phyloP scores from a whole-genome alignment of 2,888 invertebrate genomes.

The Conops quadrifasciatus region DNA sequence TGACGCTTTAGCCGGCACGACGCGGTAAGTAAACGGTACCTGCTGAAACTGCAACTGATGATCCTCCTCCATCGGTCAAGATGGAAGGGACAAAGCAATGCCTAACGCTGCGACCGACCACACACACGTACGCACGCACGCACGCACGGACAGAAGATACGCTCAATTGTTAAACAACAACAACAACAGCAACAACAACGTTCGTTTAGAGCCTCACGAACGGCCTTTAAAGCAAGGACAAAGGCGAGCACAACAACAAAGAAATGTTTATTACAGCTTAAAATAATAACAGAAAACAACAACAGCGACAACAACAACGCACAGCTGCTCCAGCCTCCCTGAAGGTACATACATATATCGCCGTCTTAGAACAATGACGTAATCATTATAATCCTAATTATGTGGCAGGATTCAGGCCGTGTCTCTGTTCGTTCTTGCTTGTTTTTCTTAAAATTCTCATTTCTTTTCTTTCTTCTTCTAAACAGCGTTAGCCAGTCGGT shows the following conservation, averaged over 20 bases:
- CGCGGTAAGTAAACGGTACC: too few species aligned
- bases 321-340: not conserved
- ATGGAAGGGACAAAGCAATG: too few species aligned
- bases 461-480: too few species aligned
- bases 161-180: not conserved
- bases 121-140: constrained; percentile 6
- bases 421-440: not conserved
- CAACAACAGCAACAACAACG: constrained; percentile 18
- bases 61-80: not conserved
- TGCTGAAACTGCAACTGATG: not conserved
- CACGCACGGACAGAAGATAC: not conserved
- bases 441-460: too few species aligned
- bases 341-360: not conserved
- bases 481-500: too few species aligned
- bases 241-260: constrained; percentile 3
- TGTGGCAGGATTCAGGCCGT: constrained; percentile 43
- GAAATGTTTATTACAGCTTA: not conserved
- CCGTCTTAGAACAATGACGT: constrained; percentile 28
- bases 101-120: constrained; percentile 10
- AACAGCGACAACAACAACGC: constrained; percentile 5
- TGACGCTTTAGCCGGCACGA: too few species aligned
- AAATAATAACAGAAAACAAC: constrained; percentile 25
- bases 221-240: constrained; percentile 8
- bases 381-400: constrained; percentile 43
- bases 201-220: too few species aligned